Base-by-base conservation (phyloP, 2,888 invertebrate species). In the Agrotis segetum region DNA sequence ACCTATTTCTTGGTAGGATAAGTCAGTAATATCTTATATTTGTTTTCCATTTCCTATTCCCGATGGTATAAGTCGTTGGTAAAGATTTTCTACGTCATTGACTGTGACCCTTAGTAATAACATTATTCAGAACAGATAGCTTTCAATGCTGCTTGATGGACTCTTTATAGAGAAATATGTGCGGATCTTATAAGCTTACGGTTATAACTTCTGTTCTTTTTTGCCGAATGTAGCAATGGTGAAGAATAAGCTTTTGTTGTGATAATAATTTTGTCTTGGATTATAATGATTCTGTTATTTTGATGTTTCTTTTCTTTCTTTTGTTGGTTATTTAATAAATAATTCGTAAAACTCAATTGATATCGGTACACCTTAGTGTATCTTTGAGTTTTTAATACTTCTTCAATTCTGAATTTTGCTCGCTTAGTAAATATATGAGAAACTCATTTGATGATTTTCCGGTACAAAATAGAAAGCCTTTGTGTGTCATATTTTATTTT, bases 41-140 rank as follows among this genome's bases (percentile, higher is more conserved):
- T 90, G 88, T 90, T 90, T 90, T 87, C 89, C 77, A 89, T 89
- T 88, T 88, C 86, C 88, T 69, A 84, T 85, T 85, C 85, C 84
- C 84, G 70, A 74, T 82, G 72, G 80, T 74, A 77, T 70, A 74
- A 87, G 88, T 88, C 88, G 85, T 89, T 89, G 89, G 89, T 91
- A 90, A 91, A 87, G 87, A 91, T 92, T 93, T 93, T 93, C 92
- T 88, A 80, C 87, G 69, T 87, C 91, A 92, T 92, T 91, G 90
- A 88, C 87, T 88, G 86, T 89, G 91, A 89, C 90, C 90, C 89
- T 84, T 74, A 74, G 87, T 88, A 88, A 91, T 90, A 91, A 90
- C 86, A 90, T 91, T 91, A 91, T 91, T 92, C 87, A 85, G 85
- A 88, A 79, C 85, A 89, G 86, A 90, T 72, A 80, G 82, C 67